Percentiles rank a stretch among this genome's conserved stretches.
These are phyloP conservation scores for Xylocampa areola DNA, from an alignment of 2,888 invertebrate species.

Conservation along the genomic window DNA sequence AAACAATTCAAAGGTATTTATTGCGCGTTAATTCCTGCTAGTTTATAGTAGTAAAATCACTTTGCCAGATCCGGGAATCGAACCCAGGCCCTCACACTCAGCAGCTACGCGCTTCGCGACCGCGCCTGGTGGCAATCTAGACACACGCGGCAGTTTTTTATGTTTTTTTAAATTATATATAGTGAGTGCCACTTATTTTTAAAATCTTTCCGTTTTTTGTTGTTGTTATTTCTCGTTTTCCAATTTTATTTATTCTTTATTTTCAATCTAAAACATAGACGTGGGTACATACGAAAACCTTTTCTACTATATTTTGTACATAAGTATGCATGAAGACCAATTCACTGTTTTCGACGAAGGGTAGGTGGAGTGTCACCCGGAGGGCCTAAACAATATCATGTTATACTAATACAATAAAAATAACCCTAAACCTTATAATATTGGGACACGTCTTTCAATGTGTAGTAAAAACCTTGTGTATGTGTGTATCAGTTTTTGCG, in stretches of 20 bases:
- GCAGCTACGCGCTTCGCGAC: no score
- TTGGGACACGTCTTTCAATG: conserved; percentile 17
- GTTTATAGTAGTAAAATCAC: no score
- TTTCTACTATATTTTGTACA: neutral
- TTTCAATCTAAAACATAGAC: neutral
- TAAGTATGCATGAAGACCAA: neutral
- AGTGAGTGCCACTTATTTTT: no score
- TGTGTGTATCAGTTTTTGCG: neutral
- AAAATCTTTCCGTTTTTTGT: no score
- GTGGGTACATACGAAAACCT: neutral
- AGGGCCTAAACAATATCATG: conserved; percentile 48
- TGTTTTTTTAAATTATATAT: no score
- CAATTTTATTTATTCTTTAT: neutral
- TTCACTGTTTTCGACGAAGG: conserved; percentile 31
- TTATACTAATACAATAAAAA: conserved; percentile 49
- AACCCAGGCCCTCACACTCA: no score
- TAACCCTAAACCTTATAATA: conserved; percentile 29
- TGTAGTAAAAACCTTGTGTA: neutral
- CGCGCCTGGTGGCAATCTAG: no score
- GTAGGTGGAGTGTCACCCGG: conserved; percentile 40
- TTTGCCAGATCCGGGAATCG: no score
- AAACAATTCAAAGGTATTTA: no score
- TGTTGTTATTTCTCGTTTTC: no score
- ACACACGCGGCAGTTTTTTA: no score
- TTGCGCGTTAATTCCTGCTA: no score